Evolutionary conservation across 1,140 invertebrate genomes (phyloP).

Genomic region (Drosophila santomea): DNA sequence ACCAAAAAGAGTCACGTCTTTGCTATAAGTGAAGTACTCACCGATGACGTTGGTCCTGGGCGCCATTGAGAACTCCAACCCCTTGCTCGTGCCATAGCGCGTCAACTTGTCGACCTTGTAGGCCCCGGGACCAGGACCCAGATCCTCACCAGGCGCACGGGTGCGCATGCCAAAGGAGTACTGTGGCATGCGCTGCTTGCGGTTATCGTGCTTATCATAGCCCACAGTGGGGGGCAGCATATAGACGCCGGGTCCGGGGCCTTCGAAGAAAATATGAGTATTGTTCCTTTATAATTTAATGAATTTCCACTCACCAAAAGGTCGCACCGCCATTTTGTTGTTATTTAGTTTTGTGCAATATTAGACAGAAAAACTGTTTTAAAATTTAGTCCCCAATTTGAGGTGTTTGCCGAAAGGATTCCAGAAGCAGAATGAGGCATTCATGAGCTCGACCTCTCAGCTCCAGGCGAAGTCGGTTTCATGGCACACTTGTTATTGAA

Average conservation of each 20-base stretch:
- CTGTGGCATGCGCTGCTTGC: constrained; percentile 86
- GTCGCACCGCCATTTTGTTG: constrained; percentile 48
- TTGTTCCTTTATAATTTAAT: background rate
- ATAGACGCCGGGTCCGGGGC: constrained; percentile 88
- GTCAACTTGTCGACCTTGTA: constrained; percentile 72
- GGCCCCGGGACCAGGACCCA: constrained; percentile 72
- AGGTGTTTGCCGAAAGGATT: constrained; percentile 54
- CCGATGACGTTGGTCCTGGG: constrained; percentile 50
- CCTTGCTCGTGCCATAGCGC: constrained; percentile 58
- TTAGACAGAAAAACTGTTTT: constrained; percentile 53
- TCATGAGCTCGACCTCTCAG: background rate
- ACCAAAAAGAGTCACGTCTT: background rate
- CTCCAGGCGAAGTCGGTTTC: constrained; percentile 8
- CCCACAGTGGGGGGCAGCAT: constrained; percentile 86
- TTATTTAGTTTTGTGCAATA: constrained; percentile 61
- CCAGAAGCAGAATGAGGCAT: constrained; percentile 30
- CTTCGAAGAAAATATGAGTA: constrained; percentile 57
- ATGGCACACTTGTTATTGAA: constrained; percentile 10
- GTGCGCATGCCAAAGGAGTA: constrained; percentile 86
- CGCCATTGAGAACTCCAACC: constrained; percentile 78
- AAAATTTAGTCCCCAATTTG: constrained; percentile 53
- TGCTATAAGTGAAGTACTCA: constrained; percentile 8
- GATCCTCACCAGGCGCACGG: constrained; percentile 2
- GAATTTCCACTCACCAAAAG: constrained; percentile 52
- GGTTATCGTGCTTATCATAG: constrained; percentile 86